These are phyloP conservation scores for Podiceps cristatus DNA, from an alignment of 2,113 vertebrate genomes.

Conservation along the genomic window DNA sequence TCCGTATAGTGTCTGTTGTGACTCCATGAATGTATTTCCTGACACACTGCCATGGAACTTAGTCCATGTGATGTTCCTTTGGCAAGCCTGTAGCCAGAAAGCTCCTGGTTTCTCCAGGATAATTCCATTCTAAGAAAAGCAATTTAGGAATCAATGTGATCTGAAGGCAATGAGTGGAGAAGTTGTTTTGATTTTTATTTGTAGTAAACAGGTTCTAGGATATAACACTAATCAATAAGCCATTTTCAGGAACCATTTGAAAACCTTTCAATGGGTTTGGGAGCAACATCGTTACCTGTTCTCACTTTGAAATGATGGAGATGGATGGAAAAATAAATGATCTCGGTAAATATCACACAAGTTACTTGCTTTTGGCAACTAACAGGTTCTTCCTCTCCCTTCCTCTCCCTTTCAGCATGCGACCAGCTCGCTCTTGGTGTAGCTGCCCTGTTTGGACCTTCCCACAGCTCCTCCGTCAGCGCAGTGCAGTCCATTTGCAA, in stretches of 20 bases:
- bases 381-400: neutral
- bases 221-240: neutral
- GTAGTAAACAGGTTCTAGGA: neutral
- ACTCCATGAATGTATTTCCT: neutral
- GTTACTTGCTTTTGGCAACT: neutral
- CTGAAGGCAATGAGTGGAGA: neutral
- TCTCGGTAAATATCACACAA: fast-evolving
- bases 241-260: neutral
- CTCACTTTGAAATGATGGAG: too few species aligned
- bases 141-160: neutral
- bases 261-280: neutral
- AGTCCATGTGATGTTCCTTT: neutral
- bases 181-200: neutral
- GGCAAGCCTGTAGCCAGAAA: neutral
- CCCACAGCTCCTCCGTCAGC: slow-evolving; percentile 94
- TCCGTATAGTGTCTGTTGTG: neutral
- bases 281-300: fast-evolving
- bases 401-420: slow-evolving; percentile 79
- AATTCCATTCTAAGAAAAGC: neutral
- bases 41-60: neutral
- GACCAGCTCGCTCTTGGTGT: slow-evolving; percentile 96
- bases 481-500: slow-evolving; percentile 98
- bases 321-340: neutral
- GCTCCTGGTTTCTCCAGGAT: neutral
- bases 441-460: slow-evolving; percentile 93